Evolutionary conservation across 2,113 vertebrate species (phyloP), one percentile per base, ranked within the genome.

Genomic region (Pelecanoides urinatrix): DNA sequence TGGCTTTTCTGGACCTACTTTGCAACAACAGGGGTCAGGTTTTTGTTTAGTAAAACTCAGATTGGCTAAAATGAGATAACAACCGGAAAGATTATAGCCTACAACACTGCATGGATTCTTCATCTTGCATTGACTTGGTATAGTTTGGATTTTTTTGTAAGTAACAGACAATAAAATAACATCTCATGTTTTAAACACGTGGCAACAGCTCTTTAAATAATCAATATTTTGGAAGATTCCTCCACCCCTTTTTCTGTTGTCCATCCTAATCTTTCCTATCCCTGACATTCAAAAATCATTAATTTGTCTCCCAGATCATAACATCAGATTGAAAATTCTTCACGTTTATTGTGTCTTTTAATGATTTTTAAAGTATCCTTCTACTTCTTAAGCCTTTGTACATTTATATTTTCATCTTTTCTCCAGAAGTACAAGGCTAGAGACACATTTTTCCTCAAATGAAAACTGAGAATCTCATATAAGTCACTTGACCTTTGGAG

Each of bases 401-500:
- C 71, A 65, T 68, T 86, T 45, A 44, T 36, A 38, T 76, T 88
- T 86, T 92, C 74, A 86, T 52, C 19, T 80, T 86, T 93, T 77
- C 55, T 84, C 27, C 27, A 45, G 49, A 91, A 62, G 11, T 30
- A 74, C 61, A 77, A 74, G 63, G 21, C 68, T 74, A 80, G 45
- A 50, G 68, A 78, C 45, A 58, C 13, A 74, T 81, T 94, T 91
- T 93, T 80, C 68, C 65, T 91, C 56, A 94, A 95, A 95, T 45
- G 45, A 94, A 91, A 95, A 83, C 34, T 61, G 67, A 86, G 68
- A 89, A 49, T 94, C 50, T 84, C 19, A 17, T 49, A 50, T 38
- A 38, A 96, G 45, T 84, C 61, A 80, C 63, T 84, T 93, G 76
- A 93, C 76, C 80, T 95, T 92, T 88, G 68, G 72, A 94, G 73